phyloP scores from a whole-genome alignment of 1,140 invertebrate genomes.

The Orussus abietinus region DNA sequence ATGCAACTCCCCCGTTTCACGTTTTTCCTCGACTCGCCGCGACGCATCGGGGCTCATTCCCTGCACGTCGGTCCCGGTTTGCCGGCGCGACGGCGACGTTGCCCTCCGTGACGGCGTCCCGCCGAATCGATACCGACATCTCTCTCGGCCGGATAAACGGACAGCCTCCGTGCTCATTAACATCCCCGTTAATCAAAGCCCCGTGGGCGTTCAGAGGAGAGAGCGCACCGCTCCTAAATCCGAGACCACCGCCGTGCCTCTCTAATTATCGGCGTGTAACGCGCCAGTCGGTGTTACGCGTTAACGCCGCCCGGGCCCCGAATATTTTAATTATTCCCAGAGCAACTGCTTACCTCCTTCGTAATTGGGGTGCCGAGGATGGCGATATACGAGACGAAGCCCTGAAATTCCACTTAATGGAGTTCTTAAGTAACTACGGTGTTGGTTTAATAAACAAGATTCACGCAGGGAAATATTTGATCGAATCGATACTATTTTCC shows the following conservation, averaged over 20 bases:
- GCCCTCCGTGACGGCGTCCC: slow-evolving; percentile 13
- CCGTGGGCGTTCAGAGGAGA: slow-evolving; percentile 1
- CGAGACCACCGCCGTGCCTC: background rate
- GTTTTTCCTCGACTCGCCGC: no score
- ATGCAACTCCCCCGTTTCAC: no score
- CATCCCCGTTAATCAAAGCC: slow-evolving; percentile 32
- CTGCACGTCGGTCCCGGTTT: background rate
- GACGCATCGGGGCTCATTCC: slow-evolving; percentile 9
- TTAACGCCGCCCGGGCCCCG: background rate
- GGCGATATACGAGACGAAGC: slow-evolving; percentile 13
- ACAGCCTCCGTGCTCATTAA: slow-evolving; percentile 27
- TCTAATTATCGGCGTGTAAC: background rate
- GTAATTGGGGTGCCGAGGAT: slow-evolving; percentile 20
- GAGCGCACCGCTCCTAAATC: background rate
- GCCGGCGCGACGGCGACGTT: no score
- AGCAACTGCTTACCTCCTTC: slow-evolving; percentile 25
- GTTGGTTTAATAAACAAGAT: no score
- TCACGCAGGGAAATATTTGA: no score
- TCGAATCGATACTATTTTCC: no score
- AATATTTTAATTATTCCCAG: slow-evolving; percentile 35
- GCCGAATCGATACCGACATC: slow-evolving; percentile 26
- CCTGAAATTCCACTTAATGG: slow-evolving; percentile 19
- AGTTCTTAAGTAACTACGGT: slow-evolving; percentile 27
- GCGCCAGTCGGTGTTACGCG: background rate
- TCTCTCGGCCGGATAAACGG: slow-evolving; percentile 15